These are phyloP conservation scores for Urosaurus nigricauda DNA, from an alignment of 2,797 vertebrate species.

Conservation along the genomic window DNA sequence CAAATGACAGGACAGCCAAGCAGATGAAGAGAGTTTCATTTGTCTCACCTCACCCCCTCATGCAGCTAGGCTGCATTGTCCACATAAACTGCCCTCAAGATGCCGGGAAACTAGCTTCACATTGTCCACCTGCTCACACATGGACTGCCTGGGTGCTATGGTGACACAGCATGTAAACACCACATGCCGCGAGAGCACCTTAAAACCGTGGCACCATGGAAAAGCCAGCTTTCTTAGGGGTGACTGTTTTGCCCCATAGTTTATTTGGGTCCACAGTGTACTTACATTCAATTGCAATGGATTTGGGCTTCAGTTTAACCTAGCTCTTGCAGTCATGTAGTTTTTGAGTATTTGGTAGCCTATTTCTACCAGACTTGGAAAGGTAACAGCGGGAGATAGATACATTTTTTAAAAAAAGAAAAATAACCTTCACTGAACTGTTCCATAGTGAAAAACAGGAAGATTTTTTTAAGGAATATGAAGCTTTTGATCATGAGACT, in stretches of 20 bases:
- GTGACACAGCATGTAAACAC: too few species aligned
- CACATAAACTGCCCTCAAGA: not conserved
- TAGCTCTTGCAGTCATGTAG: not conserved
- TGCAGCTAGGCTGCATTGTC: not conserved
- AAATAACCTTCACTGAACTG: not conserved
- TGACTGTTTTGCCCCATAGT: too few species aligned
- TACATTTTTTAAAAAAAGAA: not conserved
- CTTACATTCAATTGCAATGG: not conserved
- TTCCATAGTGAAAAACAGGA: too few species aligned
- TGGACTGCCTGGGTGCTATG: too few species aligned
- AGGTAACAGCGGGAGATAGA: not conserved
- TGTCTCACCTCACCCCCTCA: not conserved
- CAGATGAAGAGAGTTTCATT: not conserved
- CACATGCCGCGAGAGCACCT: too few species aligned
- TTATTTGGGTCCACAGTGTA: too few species aligned
- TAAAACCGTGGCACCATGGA: too few species aligned
- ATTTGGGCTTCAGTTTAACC: not conserved
- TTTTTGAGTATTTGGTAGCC: too few species aligned
- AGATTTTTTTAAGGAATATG: not conserved
- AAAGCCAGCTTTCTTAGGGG: too few species aligned
- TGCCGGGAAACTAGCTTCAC: too few species aligned
- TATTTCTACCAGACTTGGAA: not conserved
- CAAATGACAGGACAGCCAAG: not conserved
- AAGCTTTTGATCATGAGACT: not conserved
- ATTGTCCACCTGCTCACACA: too few species aligned